Evolutionary conservation across 2,888 invertebrate species (phyloP).

Genomic region (Endomychus coccineus): DNA sequence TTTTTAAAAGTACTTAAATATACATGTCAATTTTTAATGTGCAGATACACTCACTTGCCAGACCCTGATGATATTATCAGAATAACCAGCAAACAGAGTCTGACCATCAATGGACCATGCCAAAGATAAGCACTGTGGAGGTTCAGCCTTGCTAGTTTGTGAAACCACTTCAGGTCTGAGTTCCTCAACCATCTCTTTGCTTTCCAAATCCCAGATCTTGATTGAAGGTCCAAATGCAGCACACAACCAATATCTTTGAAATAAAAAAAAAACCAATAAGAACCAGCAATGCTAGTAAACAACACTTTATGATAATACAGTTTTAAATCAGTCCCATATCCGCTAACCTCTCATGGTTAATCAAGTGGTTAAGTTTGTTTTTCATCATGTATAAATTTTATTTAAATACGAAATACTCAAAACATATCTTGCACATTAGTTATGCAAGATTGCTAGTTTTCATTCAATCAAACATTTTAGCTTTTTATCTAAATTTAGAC

Average conservation of each 20-base stretch:
- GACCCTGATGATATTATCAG: constrained; percentile 95
- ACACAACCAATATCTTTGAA: constrained; percentile 84
- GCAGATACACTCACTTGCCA: constrained; percentile 94
- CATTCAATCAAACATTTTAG: too few species aligned
- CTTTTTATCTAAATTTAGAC: too few species aligned
- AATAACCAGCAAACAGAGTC: constrained; percentile 97
- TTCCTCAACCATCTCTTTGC: constrained; percentile 99
- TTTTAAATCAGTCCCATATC: constrained; percentile 43
- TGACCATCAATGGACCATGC: constrained; percentile 99
- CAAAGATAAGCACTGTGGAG: constrained; percentile 92
- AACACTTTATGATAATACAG: too few species aligned
- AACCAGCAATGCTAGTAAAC: too few species aligned
- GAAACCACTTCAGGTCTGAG: constrained; percentile 90
- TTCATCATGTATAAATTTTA: constrained; percentile 26
- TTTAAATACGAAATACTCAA: neutral
- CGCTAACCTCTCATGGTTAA: constrained; percentile 40
- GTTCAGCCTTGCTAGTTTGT: constrained; percentile 73
- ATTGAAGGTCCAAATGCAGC: constrained; percentile 97
- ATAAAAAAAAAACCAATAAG: too few species aligned
- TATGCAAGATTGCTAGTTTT: too few species aligned
- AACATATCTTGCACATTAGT: too few species aligned
- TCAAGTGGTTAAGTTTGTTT: constrained; percentile 37
- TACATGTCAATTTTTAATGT: too few species aligned
- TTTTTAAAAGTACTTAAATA: too few species aligned
- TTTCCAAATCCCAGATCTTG: constrained; percentile 99